Base-by-base conservation (phyloP, 2,888 invertebrate genomes). In the Coelopa pilipes region DNA sequence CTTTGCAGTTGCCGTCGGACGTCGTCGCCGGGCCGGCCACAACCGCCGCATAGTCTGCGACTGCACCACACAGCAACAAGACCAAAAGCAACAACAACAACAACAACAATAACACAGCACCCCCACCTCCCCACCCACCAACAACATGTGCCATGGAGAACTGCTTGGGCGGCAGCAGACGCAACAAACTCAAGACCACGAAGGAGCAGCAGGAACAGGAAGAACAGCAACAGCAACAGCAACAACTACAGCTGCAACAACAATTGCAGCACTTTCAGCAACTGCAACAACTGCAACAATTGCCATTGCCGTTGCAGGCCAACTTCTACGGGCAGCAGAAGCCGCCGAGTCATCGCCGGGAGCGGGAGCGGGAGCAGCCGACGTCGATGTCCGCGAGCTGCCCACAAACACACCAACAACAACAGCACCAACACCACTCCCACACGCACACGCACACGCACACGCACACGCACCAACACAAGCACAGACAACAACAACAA, bases 71-170 rank as follows among this genome's bases (percentile, higher is more conserved):
- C n/a, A n/a, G n/a, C n/a, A n/a, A n/a, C n/a, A n/a, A n/a, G n/a
- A n/a, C n/a, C n/a, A n/a, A n/a, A n/a, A n/a, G n/a, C n/a, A n/a
- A n/a, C n/a, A n/a, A n/a, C n/a, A n/a, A n/a, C 15, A 2, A 47
- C 65, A 13, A 7, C 49, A 10, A 62, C 47, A 45, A 45, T 19
- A 69, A 17, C n/a, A 45, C 19, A 17, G 65, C 19, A 49, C 49
- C 47, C 21, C 19, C 24, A 3, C 11, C 46, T 11, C 34, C 60
- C 60, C 24, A 9, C 49, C 21, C n/a, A 19, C 21, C 55, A 17
- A 45, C 53, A 85, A 81, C 82, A 87, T 86, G 87, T 85, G 85
- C 87, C 82, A 87, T 87, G 87, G 87, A 87, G 86, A 84, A 85
- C 81, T 83, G 83, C 78, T 85, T 86, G 80, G 85, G 86, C 78